A percentile compares a stretch with the other conserved stretches of the same genome.
Evolutionary conservation across 2,113 vertebrate species (phyloP).

Genomic region (Rhegmatorhina hoffmannsi): DNA sequence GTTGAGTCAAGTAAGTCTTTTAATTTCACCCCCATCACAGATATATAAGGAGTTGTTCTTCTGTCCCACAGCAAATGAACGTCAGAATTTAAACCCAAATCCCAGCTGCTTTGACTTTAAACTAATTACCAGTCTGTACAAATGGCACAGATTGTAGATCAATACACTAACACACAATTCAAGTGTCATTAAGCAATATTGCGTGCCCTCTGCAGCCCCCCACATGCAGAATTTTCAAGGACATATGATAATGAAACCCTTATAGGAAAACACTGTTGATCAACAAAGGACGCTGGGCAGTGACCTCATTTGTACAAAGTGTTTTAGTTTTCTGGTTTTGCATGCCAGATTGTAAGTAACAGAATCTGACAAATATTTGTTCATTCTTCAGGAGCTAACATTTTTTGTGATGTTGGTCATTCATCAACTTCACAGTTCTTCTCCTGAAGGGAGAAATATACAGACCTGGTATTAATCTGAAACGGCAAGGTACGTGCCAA

Average conservation of each 20-base stretch:
- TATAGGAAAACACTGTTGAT: not conserved
- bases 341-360: not conserved
- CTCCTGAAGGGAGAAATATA: not conserved
- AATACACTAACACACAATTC: conserved; percentile 18
- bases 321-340: not conserved
- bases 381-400: not conserved
- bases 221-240: conserved; percentile 9
- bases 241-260: not conserved
- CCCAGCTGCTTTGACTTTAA: not conserved
- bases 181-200: conserved; percentile 24
- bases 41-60: not conserved
- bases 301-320: not conserved
- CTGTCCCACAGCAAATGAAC: not conserved
- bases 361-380: not conserved
- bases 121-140: not conserved
- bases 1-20: not conserved
- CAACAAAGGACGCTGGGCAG: not conserved
- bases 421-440: not conserved
- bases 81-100: not conserved
- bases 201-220: not conserved
- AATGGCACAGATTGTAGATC: not conserved
- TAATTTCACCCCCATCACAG: not conserved
- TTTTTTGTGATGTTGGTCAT: not conserved
- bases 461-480: not conserved
- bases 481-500: not conserved